phyloP scores from a whole-genome alignment of 2,888 invertebrate species.

The Molorchus minor region DNA sequence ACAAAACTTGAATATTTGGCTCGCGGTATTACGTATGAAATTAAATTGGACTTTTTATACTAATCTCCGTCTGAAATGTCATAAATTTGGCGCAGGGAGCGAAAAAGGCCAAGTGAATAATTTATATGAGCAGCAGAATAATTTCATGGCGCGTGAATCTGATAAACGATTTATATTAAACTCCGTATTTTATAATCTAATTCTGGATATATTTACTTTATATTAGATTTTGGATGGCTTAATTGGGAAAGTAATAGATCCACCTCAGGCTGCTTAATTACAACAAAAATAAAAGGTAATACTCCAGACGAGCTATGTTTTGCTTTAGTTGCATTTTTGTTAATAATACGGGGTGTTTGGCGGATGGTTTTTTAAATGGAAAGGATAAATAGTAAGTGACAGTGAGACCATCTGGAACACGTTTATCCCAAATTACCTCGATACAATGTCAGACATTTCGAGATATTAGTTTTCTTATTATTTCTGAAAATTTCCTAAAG shows the following conservation, averaged over 20 bases:
- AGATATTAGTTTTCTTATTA: no score
- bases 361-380: no score
- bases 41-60: conserved; percentile 28
- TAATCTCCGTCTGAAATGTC: conserved; percentile 22
- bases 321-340: no score
- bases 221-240: conserved; percentile 40
- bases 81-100: conserved; percentile 9
- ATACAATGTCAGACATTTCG: no score
- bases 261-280: conserved; percentile 16
- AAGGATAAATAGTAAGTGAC: no score
- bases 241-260: conserved; percentile 38
- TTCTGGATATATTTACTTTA: conserved; percentile 45
- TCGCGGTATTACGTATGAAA: conserved; percentile 37
- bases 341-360: no score
- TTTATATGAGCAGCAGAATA: conserved; percentile 33
- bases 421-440: no score
- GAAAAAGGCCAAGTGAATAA: conserved; percentile 28
- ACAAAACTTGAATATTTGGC: conserved; percentile 49
- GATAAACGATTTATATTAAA: conserved; percentile 43
- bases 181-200: conserved; percentile 44
- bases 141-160: conserved; percentile 45
- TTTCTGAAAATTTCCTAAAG: no score
- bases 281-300: conserved; percentile 15
- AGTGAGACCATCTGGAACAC: no score
- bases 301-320: background rate